Base-by-base conservation (phyloP, 1,140 invertebrate genomes). In the Macrobrachium rosenbergii region DNA sequence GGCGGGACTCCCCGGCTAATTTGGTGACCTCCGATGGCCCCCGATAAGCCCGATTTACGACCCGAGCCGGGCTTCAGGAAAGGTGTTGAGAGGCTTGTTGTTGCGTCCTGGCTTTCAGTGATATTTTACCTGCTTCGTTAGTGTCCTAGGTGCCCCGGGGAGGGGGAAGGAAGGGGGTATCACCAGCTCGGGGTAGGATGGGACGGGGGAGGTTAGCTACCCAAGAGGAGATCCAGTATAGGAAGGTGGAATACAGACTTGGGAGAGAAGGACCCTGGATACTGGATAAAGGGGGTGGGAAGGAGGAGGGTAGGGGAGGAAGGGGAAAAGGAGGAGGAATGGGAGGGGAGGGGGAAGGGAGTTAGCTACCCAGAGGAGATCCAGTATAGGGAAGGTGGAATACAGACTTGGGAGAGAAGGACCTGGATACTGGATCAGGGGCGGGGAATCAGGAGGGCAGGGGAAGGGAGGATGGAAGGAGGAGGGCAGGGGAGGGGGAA, bases 111-210 rank as follows among this genome's bases (percentile, higher is more conserved):
- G 28, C 28, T 69, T 82, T 69, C 45, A 82, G 67, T 73, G 64
- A 82, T 77, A 77, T 82, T 72, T 82, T 60, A 72, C 81, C 81
- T 82, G 81, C 43, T 82, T 82, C 81, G 81, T 82, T 82, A 82
- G 67, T 28, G 52, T 3, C 19, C 60, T 17, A 23, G 12, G 78
- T 23, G 19, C 6, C 16, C 11, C 2, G n/a, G 37, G 8, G 37
- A 5, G 60, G 21, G 28, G 58, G 82, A 28, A 37, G 28, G 28
- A 3, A 37, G 28, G 28, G 28, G 28, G 28, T 37, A 37, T 37
- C 28, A 37, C 28, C 28, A n/a, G n/a, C n/a, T n/a, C 28, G 3
- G 28, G 28, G 28, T 37, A 3, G 28, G 28, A 37, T 37, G 28
- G 28, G 28, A 37, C 1, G 28, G 28, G n/a, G n/a, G n/a, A n/a